A percentile compares a stretch with the other conserved stretches of the same genome.
phyloP scores from a whole-genome alignment of 2,888 invertebrate genomes.

The Sesia apiformis region DNA sequence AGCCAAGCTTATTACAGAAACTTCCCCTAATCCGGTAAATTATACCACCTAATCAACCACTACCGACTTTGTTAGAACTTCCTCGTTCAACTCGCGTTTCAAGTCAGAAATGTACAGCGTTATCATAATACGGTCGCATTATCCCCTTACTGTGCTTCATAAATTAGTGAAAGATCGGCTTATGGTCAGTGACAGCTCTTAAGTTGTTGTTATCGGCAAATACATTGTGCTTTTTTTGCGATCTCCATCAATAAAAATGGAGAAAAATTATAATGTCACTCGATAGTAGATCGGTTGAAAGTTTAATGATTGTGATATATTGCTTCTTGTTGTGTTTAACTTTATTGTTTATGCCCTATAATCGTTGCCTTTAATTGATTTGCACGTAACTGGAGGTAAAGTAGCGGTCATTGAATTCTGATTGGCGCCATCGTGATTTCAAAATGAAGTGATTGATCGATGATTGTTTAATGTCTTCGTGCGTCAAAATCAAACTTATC shows the following conservation, averaged over 20 bases:
- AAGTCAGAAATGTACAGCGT: conserved; percentile 35
- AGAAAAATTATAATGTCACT: conserved; percentile 23
- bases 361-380: neutral
- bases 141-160: conserved; percentile 3
- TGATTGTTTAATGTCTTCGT: neutral
- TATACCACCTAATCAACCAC: conserved; percentile 29
- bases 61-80: conserved; percentile 22
- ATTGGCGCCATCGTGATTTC: neutral
- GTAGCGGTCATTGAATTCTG: neutral
- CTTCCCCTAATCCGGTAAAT: conserved; percentile 21
- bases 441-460: neutral
- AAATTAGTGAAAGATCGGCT: conserved; percentile 30
- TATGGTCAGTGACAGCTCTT: conserved; percentile 38
- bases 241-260: conserved; percentile 17
- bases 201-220: conserved; percentile 11
- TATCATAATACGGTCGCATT: conserved; percentile 10
- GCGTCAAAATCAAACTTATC: neutral
- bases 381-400: neutral
- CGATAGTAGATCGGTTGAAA: neutral
- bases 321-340: neutral
- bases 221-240: conserved; percentile 9
- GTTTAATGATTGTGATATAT: neutral
- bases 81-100: conserved; percentile 3
- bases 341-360: neutral
- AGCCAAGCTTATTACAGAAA: conserved; percentile 34